A percentile compares a stretch with the other conserved stretches of the same genome.
Conservation (phyloP, 2,797 vertebrate genomes). For the Lemur catta region DNA sequence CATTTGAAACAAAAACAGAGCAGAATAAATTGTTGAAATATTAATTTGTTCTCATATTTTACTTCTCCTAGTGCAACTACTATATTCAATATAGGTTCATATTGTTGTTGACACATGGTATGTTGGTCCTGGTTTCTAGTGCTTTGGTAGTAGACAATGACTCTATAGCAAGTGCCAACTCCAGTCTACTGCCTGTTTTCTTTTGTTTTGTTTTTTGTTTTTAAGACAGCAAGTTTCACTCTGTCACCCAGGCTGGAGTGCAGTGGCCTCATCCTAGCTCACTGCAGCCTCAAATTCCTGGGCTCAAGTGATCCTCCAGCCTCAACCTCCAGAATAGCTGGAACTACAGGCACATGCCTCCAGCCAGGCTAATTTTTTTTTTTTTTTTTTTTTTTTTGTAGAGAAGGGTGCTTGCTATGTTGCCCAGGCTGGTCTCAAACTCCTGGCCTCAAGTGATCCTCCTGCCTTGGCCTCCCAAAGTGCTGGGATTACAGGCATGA, state of each 20-base stretch:
- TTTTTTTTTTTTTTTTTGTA: background rate
- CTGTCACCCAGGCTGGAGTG: no score
- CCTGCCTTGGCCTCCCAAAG: background rate
- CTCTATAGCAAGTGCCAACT: background rate
- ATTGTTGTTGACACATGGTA: background rate
- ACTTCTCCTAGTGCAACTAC: background rate
- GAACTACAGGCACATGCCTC: no score
- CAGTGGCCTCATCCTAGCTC: no score
- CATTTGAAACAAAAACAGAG: background rate
- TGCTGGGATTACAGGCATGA: background rate
- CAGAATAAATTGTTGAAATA: background rate
- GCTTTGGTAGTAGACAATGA: background rate
- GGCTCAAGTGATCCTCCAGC: no score
- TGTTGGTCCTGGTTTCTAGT: background rate
- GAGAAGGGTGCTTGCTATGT: background rate
- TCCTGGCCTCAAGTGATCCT: background rate
- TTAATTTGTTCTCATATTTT: background rate
- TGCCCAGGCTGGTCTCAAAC: background rate
- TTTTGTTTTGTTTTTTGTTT: no score
- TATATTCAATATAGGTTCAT: background rate
- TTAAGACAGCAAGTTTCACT: no score
- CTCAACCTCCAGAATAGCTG: no score
- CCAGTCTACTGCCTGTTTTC: background rate
- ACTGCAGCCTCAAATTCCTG: no score
- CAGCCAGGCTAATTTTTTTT: background rate